Base-by-base conservation (phyloP, 2,888 invertebrate species). In the Heliconius aoede region DNA sequence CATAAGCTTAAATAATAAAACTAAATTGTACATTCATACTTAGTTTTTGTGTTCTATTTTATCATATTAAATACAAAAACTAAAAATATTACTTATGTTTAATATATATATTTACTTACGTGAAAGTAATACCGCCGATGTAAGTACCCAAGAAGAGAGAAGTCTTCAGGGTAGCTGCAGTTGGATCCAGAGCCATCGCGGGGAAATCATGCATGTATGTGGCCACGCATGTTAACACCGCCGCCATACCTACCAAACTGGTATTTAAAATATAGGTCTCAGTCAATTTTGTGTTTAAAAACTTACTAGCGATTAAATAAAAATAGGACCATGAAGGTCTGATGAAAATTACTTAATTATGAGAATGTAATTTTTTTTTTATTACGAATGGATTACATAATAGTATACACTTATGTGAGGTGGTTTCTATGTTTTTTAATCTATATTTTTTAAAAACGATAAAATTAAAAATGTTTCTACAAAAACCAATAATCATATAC, bases 41-140 rank as follows among this genome's bases (percentile, higher is more conserved):
- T 46, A 46, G 46, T 46, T 46, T 21, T 7, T 46, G 46, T 1
- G 36, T 36, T 36, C 36, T 36, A 36, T 36, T 36, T 36, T 36
- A 36, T 36, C 11, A 36, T 36, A 36, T 36, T 36, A 36, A 36
- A 36, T 8, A 36, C 36, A 36, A 36, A 36, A 36, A 36, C 36
- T 36, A 36, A 36, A 36, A 36, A 36, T 11, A 36, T 11, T 36
- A 36, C 11, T 36, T 36, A 11, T 36, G 36, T 36, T 36, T 11
- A 36, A 36, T 36, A 46, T 7, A 18, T 18, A 46, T 18, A 46
- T 46, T 21, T 55, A 81, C 89, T 90, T 88, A 96, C 96, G 97
- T 97, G 93, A 98, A 98, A 5, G 98, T 98, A 72, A 98, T 97
- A 67, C 98, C 98, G 79, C 98, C 98, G 85, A 98, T 98, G 91